A percentile compares a stretch with the other conserved stretches of the same genome.
phyloP scores from a whole-genome alignment of 2,113 vertebrate genomes.

The Stigmatopora nigra region DNA sequence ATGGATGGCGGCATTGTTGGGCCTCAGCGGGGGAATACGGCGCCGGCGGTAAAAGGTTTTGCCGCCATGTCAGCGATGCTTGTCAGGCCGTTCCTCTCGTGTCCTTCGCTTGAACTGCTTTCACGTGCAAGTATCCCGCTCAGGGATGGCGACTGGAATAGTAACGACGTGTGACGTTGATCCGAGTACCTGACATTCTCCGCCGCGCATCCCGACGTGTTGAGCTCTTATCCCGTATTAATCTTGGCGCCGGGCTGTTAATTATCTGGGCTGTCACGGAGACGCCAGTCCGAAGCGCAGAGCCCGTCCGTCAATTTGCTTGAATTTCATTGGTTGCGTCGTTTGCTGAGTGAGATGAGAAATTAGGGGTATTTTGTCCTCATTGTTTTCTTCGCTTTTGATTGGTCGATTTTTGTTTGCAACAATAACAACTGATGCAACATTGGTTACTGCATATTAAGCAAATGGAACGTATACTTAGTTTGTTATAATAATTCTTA shows the following conservation, averaged over 20 bases:
- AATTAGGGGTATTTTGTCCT: conserved; percentile 47
- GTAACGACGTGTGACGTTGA: conserved; percentile 44
- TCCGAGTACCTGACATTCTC: conserved; percentile 21
- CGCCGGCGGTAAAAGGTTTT: conserved; percentile 20
- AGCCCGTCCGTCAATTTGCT: conserved; percentile 63
- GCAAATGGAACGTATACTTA: too few species aligned
- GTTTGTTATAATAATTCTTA: too few species aligned
- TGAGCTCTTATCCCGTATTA: conserved; percentile 62
- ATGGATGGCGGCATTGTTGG: conserved; percentile 32
- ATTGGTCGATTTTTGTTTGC: conserved; percentile 37
- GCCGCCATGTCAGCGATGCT: conserved; percentile 15
- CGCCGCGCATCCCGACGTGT: conserved; percentile 6
- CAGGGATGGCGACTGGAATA: conserved; percentile 25
- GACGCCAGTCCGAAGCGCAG: conserved; percentile 53
- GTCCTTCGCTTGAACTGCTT: conserved; percentile 33
- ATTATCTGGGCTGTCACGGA: conserved; percentile 69
- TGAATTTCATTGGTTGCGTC: conserved; percentile 66
- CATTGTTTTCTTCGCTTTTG: conserved; percentile 30
- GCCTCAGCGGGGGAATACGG: conserved; percentile 34
- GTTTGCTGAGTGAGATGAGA: conserved; percentile 60
- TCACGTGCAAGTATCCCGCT: conserved; percentile 39
- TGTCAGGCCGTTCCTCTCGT: conserved; percentile 30
- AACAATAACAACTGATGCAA: conserved; percentile 32
- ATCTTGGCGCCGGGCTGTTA: conserved; percentile 67
- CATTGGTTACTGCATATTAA: too few species aligned